Conservation (phyloP, 1,140 invertebrate genomes). For the Orussus abietinus region DNA sequence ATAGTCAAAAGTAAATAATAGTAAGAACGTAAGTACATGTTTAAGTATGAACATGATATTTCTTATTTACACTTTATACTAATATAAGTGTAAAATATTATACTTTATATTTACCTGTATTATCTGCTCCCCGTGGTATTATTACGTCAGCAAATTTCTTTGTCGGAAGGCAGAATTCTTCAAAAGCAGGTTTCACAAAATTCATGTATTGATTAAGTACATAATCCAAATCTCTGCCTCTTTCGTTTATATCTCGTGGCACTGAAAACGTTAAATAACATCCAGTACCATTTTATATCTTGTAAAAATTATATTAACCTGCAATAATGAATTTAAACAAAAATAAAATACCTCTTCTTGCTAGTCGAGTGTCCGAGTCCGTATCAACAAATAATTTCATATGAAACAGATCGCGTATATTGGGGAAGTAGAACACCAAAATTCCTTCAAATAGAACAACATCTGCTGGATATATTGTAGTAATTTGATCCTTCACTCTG, state of each 20-base stretch:
- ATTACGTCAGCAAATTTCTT: conserved; percentile 99
- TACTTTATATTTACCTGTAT: conserved; percentile 71
- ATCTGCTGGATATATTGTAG: conserved; percentile 93
- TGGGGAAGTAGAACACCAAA: conserved; percentile 94
- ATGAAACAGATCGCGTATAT: conserved; percentile 92
- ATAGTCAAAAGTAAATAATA: no score
- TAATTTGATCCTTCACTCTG: conserved; percentile 67
- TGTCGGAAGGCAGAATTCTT: conserved; percentile 98
- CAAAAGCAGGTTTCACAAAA: conserved; percentile 97
- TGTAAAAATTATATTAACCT: conserved; percentile 15
- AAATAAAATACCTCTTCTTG: conserved; percentile 74
- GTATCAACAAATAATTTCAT: conserved; percentile 99
- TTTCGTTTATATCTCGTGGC: conserved; percentile 89
- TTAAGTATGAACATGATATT: no score
- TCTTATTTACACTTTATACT: neutral
- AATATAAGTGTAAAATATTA: neutral
- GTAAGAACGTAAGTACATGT: no score
- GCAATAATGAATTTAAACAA: conserved; percentile 15
- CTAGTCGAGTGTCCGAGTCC: conserved; percentile 94
- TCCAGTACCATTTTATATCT: conserved; percentile 13
- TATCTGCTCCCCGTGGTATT: conserved; percentile 95
- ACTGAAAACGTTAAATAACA: conserved; percentile 57
- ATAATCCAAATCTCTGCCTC: conserved; percentile 88
- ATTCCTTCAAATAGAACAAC: conserved; percentile 98
- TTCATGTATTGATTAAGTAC: conserved; percentile 96